These are phyloP conservation scores for Melitaea athalia DNA, from an alignment of 2,888 invertebrate species.

Conservation along the genomic window DNA sequence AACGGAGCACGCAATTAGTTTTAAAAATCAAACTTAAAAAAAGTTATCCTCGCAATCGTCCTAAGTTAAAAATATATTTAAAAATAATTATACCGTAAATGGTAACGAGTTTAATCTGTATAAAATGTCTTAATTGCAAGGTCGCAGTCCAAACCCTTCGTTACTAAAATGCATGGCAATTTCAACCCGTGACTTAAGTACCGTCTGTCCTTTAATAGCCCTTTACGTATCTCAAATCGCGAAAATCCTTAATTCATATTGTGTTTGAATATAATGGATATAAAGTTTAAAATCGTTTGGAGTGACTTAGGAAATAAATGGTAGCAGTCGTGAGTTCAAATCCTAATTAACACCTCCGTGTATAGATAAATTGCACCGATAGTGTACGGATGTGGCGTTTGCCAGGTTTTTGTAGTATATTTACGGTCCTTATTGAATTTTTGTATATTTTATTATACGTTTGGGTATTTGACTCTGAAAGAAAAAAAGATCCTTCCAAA, in stretches of 20 bases:
- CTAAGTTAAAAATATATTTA: conserved; percentile 10
- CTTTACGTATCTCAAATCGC: conserved; percentile 73
- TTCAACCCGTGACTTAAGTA: conserved; percentile 73
- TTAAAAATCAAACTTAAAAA: not conserved
- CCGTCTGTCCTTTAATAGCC: conserved; percentile 70
- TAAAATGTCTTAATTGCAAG: conserved; percentile 66
- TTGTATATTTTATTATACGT: conserved; percentile 14
- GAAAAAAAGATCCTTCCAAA: not conserved
- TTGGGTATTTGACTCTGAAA: not conserved
- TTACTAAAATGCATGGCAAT: conserved; percentile 69
- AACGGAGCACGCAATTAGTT: not conserved
- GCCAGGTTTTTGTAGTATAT: conserved; percentile 54
- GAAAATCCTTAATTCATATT: conserved; percentile 35
- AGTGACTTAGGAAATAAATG: conserved; percentile 48
- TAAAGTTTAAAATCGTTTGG: conserved; percentile 44
- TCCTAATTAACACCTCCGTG: conserved; percentile 79
- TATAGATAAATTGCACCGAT: conserved; percentile 78
- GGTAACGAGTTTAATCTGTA: conserved; percentile 31
- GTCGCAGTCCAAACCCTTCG: conserved; percentile 60
- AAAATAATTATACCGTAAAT: conserved; percentile 14
- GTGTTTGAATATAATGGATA: conserved; percentile 37
- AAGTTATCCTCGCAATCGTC: not conserved
- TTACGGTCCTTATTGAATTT: conserved; percentile 38
- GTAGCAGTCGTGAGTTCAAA: conserved; percentile 77
- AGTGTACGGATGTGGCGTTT: conserved; percentile 59